Evolutionary conservation across 2,888 invertebrate genomes (phyloP), one percentile per base, ranked within the genome.

Genomic region (Ethmia dodecea): DNA sequence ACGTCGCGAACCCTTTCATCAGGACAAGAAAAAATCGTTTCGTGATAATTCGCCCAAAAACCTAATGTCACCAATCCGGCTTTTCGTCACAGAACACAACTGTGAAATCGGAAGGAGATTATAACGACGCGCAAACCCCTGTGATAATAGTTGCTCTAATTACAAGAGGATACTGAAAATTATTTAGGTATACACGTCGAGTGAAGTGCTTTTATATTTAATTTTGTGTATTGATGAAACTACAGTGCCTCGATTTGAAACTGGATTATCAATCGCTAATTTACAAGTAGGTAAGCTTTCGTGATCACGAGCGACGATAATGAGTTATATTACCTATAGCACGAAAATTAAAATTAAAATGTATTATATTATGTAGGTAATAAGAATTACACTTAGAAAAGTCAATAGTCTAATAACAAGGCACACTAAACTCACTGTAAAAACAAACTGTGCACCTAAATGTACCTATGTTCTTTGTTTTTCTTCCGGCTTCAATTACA

Each of bases 1-100:
- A 81, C 71, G 81, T 71, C 77, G 84, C 79, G 84, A 77, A 64
- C 52, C 65, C 60, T 77, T 72, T 71, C 73, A 68, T 55, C 62
- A 59, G 58, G 64, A 64, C 75, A 70, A 68, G 62, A 76, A 76
- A 80, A 83, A 76, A 78, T 64, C 65, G 43, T 61, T 61, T 59
- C 69, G 79, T 71, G 76, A 77, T 68, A 69, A 64, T 70, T 69
- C 59, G 55, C 60, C 62, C 59, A 63, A 66, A 62, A 71, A 69
- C 63, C 70, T 60, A 47, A 75, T 72, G 75, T 61, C 61, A 53
- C 49, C 59, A 47, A 54, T 52, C 48, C 47, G 48, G 49, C 49
- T 45, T 43, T 39, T 39, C 42, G 43, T 40, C 47, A 43, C 52
- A 45, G 53, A 57, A 49, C 40, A 45, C 54, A 52, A 46, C 60